Evolutionary conservation across 1,140 invertebrate species (phyloP).

Genomic region (Trachymyrmex cornetzi): DNA sequence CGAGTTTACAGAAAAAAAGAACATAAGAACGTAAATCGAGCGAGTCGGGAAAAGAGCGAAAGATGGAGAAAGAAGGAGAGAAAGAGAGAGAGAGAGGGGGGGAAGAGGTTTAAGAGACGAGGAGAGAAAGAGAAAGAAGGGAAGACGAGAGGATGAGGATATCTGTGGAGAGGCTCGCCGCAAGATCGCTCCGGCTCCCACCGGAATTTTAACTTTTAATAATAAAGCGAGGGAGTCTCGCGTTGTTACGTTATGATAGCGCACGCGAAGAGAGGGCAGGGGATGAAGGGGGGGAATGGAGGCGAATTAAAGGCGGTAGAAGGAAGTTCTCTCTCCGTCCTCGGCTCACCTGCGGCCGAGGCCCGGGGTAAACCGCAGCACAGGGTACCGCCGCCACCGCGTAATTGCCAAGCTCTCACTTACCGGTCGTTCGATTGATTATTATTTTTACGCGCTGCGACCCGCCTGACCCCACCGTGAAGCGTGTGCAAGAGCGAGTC

Average conservation of each 20-base stretch:
- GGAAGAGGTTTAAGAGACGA: background rate
- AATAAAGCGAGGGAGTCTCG: conserved; percentile 85
- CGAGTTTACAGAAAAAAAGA: conserved; percentile 67
- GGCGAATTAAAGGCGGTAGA: conserved; percentile 78
- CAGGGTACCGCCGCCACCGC: conserved; percentile 84
- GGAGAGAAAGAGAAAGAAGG: background rate
- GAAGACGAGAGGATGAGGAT: conserved; percentile 30
- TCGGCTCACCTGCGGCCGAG: conserved; percentile 48
- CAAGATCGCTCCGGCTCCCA: conserved; percentile 82
- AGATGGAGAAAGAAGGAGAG: background rate
- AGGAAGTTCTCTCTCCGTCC: conserved; percentile 63
- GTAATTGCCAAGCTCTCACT: conserved; percentile 82
- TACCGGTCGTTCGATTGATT: conserved; percentile 81
- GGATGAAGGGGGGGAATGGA: conserved; percentile 50
- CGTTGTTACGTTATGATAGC: conserved; percentile 82
- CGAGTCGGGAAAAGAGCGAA: conserved; percentile 16
- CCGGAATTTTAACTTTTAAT: conserved; percentile 85
- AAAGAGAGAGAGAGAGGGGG: background rate
- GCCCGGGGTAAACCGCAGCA: conserved; percentile 82
- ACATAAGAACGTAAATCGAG: conserved; percentile 48
- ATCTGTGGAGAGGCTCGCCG: conserved; percentile 67
- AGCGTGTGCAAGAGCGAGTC: conserved; percentile 26
- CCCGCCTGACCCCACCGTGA: conserved; percentile 71
- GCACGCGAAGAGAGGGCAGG: conserved; percentile 34
- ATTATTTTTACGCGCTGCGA: conserved; percentile 80